phyloP scores from a whole-genome alignment of 2,888 invertebrate genomes.

The Ptychoptera albimana region DNA sequence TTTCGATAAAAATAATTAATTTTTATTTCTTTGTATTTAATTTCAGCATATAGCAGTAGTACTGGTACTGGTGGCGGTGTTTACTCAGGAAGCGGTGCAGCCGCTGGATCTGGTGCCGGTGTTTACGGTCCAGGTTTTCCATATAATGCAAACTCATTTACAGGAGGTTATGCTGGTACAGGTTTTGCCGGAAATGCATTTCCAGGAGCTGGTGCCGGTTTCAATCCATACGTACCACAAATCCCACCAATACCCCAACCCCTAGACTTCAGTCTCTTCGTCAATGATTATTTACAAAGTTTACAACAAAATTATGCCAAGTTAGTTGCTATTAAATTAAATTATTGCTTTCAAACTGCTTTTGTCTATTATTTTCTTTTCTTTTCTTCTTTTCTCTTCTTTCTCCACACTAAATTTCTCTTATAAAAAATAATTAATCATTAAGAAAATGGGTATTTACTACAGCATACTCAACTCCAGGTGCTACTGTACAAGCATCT shows the following conservation, averaged over 20 bases:
- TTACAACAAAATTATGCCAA: constrained; percentile 9
- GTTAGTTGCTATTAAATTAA: constrained; percentile 8
- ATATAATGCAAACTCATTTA: constrained; percentile 2
- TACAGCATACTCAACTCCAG: constrained; percentile 7
- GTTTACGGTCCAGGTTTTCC: constrained; percentile 8
- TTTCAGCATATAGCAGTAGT: constrained; percentile 6
- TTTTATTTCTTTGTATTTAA: too few species aligned
- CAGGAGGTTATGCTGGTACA: not conserved
- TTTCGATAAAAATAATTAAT: too few species aligned
- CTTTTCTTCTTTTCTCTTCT: not conserved
- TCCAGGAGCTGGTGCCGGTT: constrained; percentile 5
- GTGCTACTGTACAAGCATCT: constrained; percentile 4
- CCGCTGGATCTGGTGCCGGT: constrained; percentile 10
- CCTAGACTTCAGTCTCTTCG: constrained; percentile 5
- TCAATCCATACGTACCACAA: constrained; percentile 2
- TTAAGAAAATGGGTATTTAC: not conserved
- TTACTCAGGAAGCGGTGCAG: constrained; percentile 11
- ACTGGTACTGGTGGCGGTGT: constrained; percentile 5
- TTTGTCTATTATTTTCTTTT: not conserved
- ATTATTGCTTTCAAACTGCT: too few species aligned
- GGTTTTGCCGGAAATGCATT: constrained; percentile 1
- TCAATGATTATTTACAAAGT: constrained; percentile 9
- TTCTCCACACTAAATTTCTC: not conserved
- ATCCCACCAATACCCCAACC: constrained; percentile 7
- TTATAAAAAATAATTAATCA: not conserved